Evolutionary conservation across 2,888 invertebrate species (phyloP), one percentile per base, ranked within the genome.

Genomic region (Argyra leucocephala): DNA sequence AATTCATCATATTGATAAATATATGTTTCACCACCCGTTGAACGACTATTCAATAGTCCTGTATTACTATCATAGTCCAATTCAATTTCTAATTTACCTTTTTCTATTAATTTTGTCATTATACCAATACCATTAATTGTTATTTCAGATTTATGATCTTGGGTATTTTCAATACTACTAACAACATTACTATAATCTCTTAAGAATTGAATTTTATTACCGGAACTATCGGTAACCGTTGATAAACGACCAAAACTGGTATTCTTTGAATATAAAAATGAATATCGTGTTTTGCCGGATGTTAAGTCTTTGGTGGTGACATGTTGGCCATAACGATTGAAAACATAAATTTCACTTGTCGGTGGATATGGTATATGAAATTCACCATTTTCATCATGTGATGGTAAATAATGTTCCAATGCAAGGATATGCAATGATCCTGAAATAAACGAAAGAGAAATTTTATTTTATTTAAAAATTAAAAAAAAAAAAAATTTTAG

Each of bases 201-300:
- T 64, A 93, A 81, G 76, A 96, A 89, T 75, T 93, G 90, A 72
- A 98, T 90, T 81, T 93, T 92, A 76, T 95, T 90, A 70, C 95
- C 95, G 4, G 94, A 93, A 66, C 93, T 91, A 79, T 96, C 96
- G 2, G 93, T 94, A 2, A 98, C 95, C 1, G 93, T 93, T 0
- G 92, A 92, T 64, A 98, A 81, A 75, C 93, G 93, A 0, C 97
- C 96, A 73, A 95, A 96, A 76, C 93, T 94, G 9, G 95, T 95
- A 76, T 95, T 96, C 75, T 97, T 97, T 62, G 94, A 96, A 82
- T 98, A 98, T 24, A 96, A 84, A 83, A 98, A 98, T 62, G 94
- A 92, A 79, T 96, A 97, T 76, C 95, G 85, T 6, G 91, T 91
- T 80, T 93, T 93, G 62, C 92, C 94, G n/a, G 96, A 96, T 62